phyloP scores from a whole-genome alignment of 2,797 vertebrate genomes.

The Pantherophis alleghaniensis region DNA sequence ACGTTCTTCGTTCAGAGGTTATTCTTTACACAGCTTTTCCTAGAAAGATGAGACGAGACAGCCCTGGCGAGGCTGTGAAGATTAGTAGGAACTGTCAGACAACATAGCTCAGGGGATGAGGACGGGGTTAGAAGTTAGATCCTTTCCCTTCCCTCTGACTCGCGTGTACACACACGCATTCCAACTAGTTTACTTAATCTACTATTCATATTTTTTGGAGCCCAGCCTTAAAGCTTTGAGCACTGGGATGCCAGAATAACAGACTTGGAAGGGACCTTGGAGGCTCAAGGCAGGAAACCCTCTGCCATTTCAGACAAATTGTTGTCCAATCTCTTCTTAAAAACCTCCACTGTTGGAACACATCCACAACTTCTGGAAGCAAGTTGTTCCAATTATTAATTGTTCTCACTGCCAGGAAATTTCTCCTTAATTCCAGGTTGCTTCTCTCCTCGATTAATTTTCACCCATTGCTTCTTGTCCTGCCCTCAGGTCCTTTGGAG shows the following conservation, averaged over 20 bases:
- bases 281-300: not conserved
- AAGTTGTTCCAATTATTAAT: not conserved
- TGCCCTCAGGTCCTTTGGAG: too few relatives aligned
- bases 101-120: not conserved
- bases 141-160: not conserved
- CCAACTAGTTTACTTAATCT: not conserved
- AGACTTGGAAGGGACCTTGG: not conserved
- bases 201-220: not conserved
- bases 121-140: not conserved
- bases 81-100: not conserved
- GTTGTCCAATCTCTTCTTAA: not conserved
- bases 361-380: not conserved
- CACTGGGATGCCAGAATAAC: not conserved
- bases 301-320: not conserved
- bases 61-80: not conserved
- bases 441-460: not conserved
- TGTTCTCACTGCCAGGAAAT: not conserved
- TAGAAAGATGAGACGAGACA: not conserved
- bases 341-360: not conserved
- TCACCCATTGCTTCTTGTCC: accelerated
- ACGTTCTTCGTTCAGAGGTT: not conserved
- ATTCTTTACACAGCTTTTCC: not conserved
- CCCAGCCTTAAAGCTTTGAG: not conserved
- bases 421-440: not conserved
- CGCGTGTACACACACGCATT: not conserved